Conservation (phyloP, 53 echinoderm and acorn worm genomes). For the Echinarachnius parma region DNA sequence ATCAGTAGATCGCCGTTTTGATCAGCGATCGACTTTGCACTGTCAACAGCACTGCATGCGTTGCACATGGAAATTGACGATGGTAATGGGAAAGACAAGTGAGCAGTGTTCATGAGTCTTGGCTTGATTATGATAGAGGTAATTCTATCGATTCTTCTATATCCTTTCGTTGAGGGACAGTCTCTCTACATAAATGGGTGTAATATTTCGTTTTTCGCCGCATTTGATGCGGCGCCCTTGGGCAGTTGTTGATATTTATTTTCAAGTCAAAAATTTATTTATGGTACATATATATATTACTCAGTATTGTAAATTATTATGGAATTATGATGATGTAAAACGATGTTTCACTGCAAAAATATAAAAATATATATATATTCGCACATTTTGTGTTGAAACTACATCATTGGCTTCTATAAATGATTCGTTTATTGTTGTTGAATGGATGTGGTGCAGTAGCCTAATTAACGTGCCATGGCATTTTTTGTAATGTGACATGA, state of each 20-base stretch:
- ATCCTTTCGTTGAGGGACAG: constrained; percentile 52
- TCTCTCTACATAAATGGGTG: constrained; percentile 24
- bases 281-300: constrained; percentile 53
- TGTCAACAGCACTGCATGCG: no score
- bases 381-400: no score
- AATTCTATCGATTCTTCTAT: constrained; percentile 21
- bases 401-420: no score
- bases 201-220: constrained; percentile 51
- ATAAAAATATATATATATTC: constrained; percentile 33
- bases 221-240: constrained; percentile 37
- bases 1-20: no score
- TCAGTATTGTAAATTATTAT: constrained; percentile 55
- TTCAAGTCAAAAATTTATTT: constrained; percentile 50
- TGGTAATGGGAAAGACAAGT: constrained; percentile 18
- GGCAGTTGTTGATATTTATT: constrained; percentile 52
- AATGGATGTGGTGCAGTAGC: no score
- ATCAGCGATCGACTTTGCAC: no score
- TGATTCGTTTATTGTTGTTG: no score
- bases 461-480: no score
- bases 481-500: no score
- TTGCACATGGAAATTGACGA: constrained; percentile 46
- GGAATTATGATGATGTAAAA: constrained; percentile 53
- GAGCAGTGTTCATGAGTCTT: constrained; percentile 24
- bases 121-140: constrained; percentile 25
- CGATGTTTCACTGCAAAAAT: constrained; percentile 47